Conservation (phyloP, 2,797 vertebrate genomes). For the Melanotaenia trifasciata region DNA sequence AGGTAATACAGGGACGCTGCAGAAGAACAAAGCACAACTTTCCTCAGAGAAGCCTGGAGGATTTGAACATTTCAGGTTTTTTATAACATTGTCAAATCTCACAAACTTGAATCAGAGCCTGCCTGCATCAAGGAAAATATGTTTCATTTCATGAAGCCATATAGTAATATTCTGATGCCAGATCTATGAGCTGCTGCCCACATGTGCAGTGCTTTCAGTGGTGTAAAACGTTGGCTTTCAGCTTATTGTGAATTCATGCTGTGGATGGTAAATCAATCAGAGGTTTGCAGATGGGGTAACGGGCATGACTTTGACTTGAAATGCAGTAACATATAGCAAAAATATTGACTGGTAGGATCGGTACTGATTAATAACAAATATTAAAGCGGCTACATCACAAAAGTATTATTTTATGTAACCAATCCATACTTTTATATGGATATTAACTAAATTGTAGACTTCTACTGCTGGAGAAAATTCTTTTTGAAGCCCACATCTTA, state of each 20-base stretch:
- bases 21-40: constrained; percentile 40
- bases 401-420: no score
- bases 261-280: constrained; percentile 7
- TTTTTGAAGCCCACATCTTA: not conserved
- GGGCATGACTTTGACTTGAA: not conserved
- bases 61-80: constrained; percentile 26
- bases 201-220: not conserved
- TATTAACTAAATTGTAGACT: not conserved
- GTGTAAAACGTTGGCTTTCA: constrained; percentile 11
- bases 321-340: not conserved
- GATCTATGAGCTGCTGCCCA: not conserved
- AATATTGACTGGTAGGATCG: not conserved
- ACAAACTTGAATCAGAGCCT: constrained; percentile 17
- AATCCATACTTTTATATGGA: not conserved
- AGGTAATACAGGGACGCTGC: constrained; percentile 19
- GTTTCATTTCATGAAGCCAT: not conserved
- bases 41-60: constrained; percentile 30
- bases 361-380: not conserved
- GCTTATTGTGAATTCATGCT: constrained; percentile 1
- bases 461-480: not conserved
- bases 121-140: not conserved
- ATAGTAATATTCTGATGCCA: constrained; percentile 9
- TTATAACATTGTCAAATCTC: constrained; percentile 24
- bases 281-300: not conserved
- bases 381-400: not conserved